phyloP scores from a whole-genome alignment of 2,797 vertebrate species.

The Sciurus carolinensis region DNA sequence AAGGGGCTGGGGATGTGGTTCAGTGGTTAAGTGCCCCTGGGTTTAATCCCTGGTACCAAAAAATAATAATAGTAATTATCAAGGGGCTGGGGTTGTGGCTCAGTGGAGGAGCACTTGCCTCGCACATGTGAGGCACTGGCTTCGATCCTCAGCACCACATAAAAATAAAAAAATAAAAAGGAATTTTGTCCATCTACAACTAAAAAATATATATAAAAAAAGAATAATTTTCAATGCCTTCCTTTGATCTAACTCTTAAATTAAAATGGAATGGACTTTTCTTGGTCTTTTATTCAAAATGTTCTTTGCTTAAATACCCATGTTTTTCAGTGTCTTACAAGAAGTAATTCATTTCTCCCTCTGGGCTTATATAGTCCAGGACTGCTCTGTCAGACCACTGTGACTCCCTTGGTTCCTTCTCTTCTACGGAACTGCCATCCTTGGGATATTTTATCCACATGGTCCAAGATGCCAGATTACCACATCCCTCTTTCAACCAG shows the following conservation, averaged over 20 bases:
- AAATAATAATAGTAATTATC: neutral
- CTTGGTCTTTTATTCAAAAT: slow-evolving; percentile 25
- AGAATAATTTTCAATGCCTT: slow-evolving; percentile 34
- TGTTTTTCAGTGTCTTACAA: slow-evolving; percentile 30
- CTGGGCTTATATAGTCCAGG: neutral
- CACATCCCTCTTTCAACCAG: neutral
- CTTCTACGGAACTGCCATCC: neutral
- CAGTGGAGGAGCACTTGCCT: no score
- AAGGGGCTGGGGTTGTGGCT: no score
- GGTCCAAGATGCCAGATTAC: neutral
- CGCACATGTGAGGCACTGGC: no score
- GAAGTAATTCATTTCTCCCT: slow-evolving; percentile 43
- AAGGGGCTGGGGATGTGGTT: no score
- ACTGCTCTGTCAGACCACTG: slow-evolving; percentile 2
- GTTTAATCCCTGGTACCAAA: no score
- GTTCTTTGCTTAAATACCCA: neutral
- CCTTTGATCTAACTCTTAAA: neutral
- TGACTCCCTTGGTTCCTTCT: neutral
- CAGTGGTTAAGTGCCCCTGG: no score
- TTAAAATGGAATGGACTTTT: slow-evolving; percentile 31
- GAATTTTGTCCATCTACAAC: no score
- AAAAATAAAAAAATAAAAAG: no score
- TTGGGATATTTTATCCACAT: neutral
- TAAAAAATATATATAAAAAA: neutral
- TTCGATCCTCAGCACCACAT: no score